These are phyloP conservation scores for Brienomyrus brachyistius DNA, from an alignment of 2,113 vertebrate species.

Conservation along the genomic window DNA sequence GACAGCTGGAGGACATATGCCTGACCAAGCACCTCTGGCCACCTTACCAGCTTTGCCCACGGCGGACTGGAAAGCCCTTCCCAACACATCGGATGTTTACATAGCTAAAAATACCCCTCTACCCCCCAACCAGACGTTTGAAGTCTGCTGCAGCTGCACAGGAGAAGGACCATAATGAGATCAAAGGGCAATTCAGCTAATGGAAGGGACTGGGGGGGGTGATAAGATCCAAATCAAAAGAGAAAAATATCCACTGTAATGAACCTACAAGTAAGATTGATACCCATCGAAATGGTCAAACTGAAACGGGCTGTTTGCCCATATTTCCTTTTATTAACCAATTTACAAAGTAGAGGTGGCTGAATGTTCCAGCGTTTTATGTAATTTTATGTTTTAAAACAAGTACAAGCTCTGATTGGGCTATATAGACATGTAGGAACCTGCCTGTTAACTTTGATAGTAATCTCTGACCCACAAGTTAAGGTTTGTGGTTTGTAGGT, in stretches of 20 bases:
- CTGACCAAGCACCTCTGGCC: background rate
- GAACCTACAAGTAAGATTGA: background rate
- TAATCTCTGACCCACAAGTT: background rate
- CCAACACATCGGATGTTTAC: background rate
- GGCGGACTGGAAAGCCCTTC: background rate
- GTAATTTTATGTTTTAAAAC: background rate
- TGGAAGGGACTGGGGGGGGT: background rate
- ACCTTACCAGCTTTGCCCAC: background rate
- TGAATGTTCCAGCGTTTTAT: background rate
- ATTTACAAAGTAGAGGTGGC: background rate
- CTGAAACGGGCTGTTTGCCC: background rate
- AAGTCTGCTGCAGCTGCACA: background rate
- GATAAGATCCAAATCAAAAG: background rate
- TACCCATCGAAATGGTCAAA: background rate
- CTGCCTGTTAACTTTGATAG: background rate
- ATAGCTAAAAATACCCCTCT: background rate
- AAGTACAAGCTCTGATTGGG: background rate
- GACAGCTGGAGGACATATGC: background rate
- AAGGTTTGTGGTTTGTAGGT: background rate
- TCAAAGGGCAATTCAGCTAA: background rate
- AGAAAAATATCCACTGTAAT: background rate
- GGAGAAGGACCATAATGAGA: background rate
- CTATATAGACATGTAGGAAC: background rate
- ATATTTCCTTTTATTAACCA: background rate
- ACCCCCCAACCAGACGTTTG: background rate